phyloP scores from a whole-genome alignment of 2,113 vertebrate genomes.

The Rallus limicola region DNA sequence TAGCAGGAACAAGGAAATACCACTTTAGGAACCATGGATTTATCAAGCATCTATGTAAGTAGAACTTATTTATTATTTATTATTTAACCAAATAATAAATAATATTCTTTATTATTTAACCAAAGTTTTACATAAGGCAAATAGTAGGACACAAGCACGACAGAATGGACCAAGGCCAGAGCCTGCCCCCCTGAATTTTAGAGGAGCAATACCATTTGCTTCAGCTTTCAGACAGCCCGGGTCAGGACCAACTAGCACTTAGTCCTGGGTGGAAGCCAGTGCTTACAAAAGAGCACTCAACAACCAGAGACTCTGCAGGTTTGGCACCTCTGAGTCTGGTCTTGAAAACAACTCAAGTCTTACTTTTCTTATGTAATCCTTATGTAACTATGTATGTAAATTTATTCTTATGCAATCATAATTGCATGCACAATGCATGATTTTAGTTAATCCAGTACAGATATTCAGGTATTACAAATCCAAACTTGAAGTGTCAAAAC shows the following conservation, averaged over 20 bases:
- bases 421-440: accelerated
- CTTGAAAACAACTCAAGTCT: not conserved
- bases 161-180: not conserved
- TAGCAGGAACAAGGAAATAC: not conserved
- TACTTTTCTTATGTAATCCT: not conserved
- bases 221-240: not conserved
- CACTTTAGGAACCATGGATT: not conserved
- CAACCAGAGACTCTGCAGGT: not conserved
- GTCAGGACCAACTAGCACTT: not conserved
- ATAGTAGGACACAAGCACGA: not conserved
- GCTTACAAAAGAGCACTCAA: not conserved
- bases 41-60: conserved; percentile 11
- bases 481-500: not conserved
- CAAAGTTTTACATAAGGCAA: not conserved
- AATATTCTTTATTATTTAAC: conserved; percentile 20
- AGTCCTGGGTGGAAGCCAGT: not conserved
- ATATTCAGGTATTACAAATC: not conserved
- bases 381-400: not conserved
- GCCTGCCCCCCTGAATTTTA: not conserved
- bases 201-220: not conserved
- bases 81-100: conserved; percentile 1
- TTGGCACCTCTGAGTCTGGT: not conserved
- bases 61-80: conserved; percentile 21
- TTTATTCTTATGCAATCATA: not conserved
- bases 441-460: not conserved